A percentile compares a stretch with the other conserved stretches of the same genome.
Conservation (phyloP, 2,888 invertebrate species). For the Pomacea canaliculata region DNA sequence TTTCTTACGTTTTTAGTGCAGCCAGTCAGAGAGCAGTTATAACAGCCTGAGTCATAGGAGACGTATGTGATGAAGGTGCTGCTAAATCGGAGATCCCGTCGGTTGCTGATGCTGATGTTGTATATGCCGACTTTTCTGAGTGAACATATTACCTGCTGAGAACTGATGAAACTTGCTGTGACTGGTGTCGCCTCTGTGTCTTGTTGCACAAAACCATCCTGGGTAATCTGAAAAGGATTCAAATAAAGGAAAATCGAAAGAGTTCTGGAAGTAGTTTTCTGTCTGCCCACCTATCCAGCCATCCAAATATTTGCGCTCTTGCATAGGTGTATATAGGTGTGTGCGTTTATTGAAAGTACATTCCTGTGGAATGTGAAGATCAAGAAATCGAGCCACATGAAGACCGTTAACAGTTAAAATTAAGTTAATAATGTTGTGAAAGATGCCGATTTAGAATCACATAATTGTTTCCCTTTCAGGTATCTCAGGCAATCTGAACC, state of each 20-base stretch:
- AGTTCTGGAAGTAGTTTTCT: no score
- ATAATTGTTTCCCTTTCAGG: no score
- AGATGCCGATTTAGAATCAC: no score
- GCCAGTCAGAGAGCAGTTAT: conserved; percentile 35
- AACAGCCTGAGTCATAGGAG: conserved; percentile 48
- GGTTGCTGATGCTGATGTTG: conserved; percentile 47
- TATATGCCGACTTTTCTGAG: conserved; percentile 39
- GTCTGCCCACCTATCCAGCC: no score
- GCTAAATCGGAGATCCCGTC: conserved; percentile 35
- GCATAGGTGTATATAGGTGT: no score
- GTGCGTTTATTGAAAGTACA: no score
- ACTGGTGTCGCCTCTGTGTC: conserved; percentile 9
- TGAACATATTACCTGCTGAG: conserved; percentile 48
- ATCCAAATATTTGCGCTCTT: no score
- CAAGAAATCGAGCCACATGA: no score
- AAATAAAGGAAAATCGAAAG: neutral
- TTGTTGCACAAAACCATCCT: neutral
- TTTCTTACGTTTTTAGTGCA: conserved; percentile 35
- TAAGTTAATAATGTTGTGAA: no score
- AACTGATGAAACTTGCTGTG: conserved; percentile 42
- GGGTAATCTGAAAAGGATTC: neutral
- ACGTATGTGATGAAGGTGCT: conserved; percentile 37
- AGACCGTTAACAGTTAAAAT: no score
- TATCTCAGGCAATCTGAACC: no score
- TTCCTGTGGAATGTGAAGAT: no score